These are phyloP conservation scores for Spheniscus humboldti DNA, from an alignment of 2,797 vertebrate genomes.

Conservation along the genomic window DNA sequence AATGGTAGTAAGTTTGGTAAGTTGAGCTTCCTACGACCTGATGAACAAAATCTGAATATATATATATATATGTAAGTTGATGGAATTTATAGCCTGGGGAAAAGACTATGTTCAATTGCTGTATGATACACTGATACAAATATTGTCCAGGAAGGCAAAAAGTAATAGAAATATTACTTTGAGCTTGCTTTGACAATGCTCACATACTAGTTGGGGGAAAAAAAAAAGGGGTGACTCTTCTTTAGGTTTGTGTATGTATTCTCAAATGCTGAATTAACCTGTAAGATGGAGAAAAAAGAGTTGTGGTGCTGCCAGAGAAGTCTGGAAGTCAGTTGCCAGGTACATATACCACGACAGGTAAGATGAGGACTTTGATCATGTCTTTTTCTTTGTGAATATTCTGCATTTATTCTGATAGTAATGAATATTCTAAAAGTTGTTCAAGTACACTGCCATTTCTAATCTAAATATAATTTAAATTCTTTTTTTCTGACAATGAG, in stretches of 20 bases:
- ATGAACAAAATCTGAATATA: neutral
- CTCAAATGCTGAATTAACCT: neutral
- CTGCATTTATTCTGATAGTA: neutral
- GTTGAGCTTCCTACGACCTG: neutral
- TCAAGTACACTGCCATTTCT: neutral
- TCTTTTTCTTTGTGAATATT: neutral
- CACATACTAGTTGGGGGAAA: neutral
- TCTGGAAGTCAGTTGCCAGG: neutral
- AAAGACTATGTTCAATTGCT: neutral
- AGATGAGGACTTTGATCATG: neutral
- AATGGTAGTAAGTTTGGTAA: neutral
- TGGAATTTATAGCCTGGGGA: neutral
- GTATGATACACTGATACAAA: neutral
- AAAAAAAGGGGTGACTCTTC: neutral
- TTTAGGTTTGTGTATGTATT: neutral
- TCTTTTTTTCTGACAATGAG: neutral
- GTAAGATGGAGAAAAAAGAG: neutral
- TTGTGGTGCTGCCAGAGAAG: neutral
- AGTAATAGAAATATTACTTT: neutral
- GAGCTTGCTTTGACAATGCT: neutral
- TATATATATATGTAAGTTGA: neutral
- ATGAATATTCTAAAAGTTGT: neutral
- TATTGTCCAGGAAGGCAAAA: neutral
- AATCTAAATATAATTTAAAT: neutral
- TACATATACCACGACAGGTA: accelerated